phyloP scores from a whole-genome alignment of 1,140 invertebrate species.

The Sminthurinus signatus region DNA sequence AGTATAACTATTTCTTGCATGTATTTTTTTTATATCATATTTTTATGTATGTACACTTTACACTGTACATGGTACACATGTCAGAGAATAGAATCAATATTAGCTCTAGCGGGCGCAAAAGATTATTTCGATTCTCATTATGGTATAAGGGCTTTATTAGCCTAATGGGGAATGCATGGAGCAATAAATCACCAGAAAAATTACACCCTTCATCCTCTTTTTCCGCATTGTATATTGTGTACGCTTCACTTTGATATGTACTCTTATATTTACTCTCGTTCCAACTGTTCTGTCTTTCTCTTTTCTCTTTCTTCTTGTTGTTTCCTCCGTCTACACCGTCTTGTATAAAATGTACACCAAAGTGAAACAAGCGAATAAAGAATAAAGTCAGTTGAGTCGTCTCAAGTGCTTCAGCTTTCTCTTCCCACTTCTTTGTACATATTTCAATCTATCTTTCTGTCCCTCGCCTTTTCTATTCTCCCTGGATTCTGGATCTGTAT shows the following conservation, averaged over 20 bases:
- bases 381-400: no score
- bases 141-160: slow-evolving; percentile 39
- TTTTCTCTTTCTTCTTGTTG: background rate
- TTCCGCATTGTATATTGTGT: slow-evolving; percentile 15
- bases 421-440: background rate
- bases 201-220: slow-evolving; percentile 40
- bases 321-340: background rate
- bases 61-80: no score
- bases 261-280: no score
- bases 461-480: no score
- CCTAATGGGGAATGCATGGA: slow-evolving; percentile 40
- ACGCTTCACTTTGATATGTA: background rate
- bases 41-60: no score
- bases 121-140: slow-evolving; percentile 37
- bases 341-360: no score
- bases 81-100: slow-evolving; percentile 23
- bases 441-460: background rate
- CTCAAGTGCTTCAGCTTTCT: no score
- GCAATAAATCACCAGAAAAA: slow-evolving; percentile 38
- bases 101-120: slow-evolving; percentile 15
- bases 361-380: no score
- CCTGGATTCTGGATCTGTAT: no score
- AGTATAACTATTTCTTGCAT: no score
- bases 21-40: no score
- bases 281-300: slow-evolving; percentile 4